These are phyloP conservation scores for Poeciliopsis infans DNA, from an alignment of 2,797 vertebrate species.

Conservation along the genomic window DNA sequence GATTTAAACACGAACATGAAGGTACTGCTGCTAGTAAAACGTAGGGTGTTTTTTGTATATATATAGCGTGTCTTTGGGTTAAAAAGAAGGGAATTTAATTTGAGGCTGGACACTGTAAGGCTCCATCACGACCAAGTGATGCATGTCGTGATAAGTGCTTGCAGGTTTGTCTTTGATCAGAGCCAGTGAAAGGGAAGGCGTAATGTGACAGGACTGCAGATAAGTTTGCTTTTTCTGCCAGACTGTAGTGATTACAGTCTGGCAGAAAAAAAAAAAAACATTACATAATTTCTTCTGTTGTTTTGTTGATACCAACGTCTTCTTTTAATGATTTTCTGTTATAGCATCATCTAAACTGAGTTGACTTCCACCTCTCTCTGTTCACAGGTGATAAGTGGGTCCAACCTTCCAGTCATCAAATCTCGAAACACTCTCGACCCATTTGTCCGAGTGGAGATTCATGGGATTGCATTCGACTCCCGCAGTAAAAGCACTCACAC, in stretches of 20 bases:
- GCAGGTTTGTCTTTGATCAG: constrained; percentile 73
- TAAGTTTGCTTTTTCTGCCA: constrained; percentile 48
- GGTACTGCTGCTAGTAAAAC: constrained; percentile 4
- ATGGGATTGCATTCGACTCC: constrained; percentile 81
- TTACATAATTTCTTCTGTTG: constrained; percentile 1
- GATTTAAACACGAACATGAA: constrained; percentile 7
- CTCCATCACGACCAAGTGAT: constrained; percentile 49
- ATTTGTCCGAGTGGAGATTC: constrained; percentile 84
- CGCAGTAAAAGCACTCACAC: constrained; percentile 75
- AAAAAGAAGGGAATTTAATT: constrained; percentile 41
- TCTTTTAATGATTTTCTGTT: constrained; percentile 14
- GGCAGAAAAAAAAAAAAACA: background rate
- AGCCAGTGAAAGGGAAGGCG: constrained; percentile 27
- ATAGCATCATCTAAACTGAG: background rate
- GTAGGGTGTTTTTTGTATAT: background rate
- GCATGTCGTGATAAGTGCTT: constrained; percentile 65
- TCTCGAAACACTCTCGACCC: constrained; percentile 68
- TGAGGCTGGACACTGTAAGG: constrained; percentile 49
- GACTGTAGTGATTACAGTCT: constrained; percentile 49
- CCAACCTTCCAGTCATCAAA: constrained; percentile 64
- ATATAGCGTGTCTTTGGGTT: constrained; percentile 23
- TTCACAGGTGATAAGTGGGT: constrained; percentile 86
- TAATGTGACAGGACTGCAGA: constrained; percentile 62
- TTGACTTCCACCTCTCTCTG: constrained; percentile 6
- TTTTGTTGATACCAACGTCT: background rate